phyloP scores from a whole-genome alignment of 2,113 vertebrate species.

The Tachysurus vachellii region DNA sequence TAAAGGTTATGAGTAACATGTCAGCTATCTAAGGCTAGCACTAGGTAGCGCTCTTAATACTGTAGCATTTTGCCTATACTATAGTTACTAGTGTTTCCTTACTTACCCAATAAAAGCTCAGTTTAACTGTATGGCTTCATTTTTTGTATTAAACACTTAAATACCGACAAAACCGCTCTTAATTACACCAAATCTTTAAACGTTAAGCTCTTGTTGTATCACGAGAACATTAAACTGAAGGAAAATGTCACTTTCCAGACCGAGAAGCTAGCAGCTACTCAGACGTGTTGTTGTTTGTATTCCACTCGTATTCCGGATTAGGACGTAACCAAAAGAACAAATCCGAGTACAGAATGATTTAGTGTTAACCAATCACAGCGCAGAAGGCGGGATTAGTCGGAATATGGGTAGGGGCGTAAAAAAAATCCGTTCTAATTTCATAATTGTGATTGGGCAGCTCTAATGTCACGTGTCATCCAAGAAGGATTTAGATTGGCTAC shows the following conservation, averaged over 20 bases:
- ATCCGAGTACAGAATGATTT: background rate
- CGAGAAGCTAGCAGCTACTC: background rate
- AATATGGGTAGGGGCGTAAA: background rate
- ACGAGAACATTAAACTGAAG: background rate
- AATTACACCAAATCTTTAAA: background rate
- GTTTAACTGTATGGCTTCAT: background rate
- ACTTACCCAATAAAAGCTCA: background rate
- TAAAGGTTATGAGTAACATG: background rate
- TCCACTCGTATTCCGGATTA: constrained; percentile 9
- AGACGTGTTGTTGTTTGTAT: background rate
- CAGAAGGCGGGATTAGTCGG: background rate
- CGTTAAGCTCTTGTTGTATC: background rate
- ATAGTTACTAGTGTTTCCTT: background rate
- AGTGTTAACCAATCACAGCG: background rate
- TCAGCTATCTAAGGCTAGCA: background rate
- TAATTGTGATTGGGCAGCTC: background rate
- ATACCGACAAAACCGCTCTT: background rate
- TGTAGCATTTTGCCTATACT: too few species aligned
- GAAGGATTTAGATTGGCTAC: background rate
- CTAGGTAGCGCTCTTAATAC: too few species aligned
- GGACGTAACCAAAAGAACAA: constrained; percentile 43
- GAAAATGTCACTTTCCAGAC: constrained; percentile 19
- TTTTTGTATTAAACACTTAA: too few species aligned
- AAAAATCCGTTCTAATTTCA: background rate
- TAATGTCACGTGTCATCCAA: background rate